Base-by-base conservation (phyloP, 2,797 vertebrate species). In the Sebastes nivosus region DNA sequence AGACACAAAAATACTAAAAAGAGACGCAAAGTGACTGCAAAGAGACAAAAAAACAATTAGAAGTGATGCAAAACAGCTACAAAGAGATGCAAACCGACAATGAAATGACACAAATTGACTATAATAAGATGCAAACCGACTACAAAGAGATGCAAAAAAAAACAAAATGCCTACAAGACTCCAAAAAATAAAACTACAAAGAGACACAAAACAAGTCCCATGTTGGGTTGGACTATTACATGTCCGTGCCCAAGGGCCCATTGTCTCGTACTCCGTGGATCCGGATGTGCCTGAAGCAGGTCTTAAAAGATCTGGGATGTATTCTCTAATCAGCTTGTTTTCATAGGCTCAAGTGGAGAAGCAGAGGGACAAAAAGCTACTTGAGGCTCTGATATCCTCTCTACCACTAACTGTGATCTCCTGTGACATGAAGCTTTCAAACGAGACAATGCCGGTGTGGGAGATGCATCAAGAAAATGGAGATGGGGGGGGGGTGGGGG, bases 351-450 rank as follows among this genome's bases (percentile, higher is more conserved):
- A 20, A 55, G 50, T 7, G 6, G 38, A 66, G 61, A 61, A 29
- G 22, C 46, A 25, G 34, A 38, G 32, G 52, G 71, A 74, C 38
- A 30, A 24, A 67, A 20, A 67, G 42, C n/a, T 67, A 20, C 73
- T 70, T 16, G n/a, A 67, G 55, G 59, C 64, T 58, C 61, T 68
- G 70, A 68, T 70, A 25, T 72, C 77, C 38, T 59, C 54, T 55
- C 64, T 11, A 34, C 77, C 57, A 14, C 58, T 46, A 36, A 50
- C 67, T 81, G 55, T 84, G 76, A 84, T 69, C 75, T 77, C 61
- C 25, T 36, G 73, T 74, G 78, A 84, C 82, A 59, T 18, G 30
- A 50, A 30, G 74, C 57, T 73, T 81, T 79, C 68, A 73, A 16
- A 71, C n/a, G 20, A 77, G 29, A 73, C 63, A 25, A 54, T n/a